Evolutionary conservation across 2,888 invertebrate genomes (phyloP), one percentile per base, ranked within the genome.

Genomic region (Drosophila stalkeri): DNA sequence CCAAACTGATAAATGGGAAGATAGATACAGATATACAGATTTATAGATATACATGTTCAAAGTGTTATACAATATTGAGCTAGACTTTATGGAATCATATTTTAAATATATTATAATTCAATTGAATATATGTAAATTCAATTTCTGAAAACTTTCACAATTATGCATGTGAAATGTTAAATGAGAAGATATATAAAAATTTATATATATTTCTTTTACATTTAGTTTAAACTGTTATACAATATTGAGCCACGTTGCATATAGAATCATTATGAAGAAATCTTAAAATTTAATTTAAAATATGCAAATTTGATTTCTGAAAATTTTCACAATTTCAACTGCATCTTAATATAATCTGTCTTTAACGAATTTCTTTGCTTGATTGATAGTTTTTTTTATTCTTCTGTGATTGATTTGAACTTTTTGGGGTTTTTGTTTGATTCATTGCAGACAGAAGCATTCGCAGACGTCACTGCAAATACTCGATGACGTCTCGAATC

Each of bases 391-490:
- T 49, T 11, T 18, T 33, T 47, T 27, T 9, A 35, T 33, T 20
- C 2, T 12, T 9, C 14, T 49, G 35, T 59, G 60, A 41, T 43
- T 31, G 41, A 57, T 57, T 33, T 57, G 43, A 44, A 18, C 5
- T 18, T 31, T 35, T 27, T 12, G 23, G n/a, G 1, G 23, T 23
- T 56, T 56, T 56, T 4, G 33, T 18, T 43, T 31, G 23, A 68
- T 14, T 52, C 18, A 14, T 77, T 75, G 54, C 76, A 93, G 93
- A 47, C 92, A 92, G 81, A 93, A 93, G 75, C 92, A 92, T 75
- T 93, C 93, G 57, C 92, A 93, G 76, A 91, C 92, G 51, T 93
- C 93, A 31, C 76, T 93, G 71, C 93, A 93, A 79, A 93, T 93
- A 65, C 86, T 93, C 12, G 93, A 93, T 83, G 93, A 93, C 77